Conservation (phyloP, 2,797 vertebrate species). For the Strix occidentalis region DNA sequence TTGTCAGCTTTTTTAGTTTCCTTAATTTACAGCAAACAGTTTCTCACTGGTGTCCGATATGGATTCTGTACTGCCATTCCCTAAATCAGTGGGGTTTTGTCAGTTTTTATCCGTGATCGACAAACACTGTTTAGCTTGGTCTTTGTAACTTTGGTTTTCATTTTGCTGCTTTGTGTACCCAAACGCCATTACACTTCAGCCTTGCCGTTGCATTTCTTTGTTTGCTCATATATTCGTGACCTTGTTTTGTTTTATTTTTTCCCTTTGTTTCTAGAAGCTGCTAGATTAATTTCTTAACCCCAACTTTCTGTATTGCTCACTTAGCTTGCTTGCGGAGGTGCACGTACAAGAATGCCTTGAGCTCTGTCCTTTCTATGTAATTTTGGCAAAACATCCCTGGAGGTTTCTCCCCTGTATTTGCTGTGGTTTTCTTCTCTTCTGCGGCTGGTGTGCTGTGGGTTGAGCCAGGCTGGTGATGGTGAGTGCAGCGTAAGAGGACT, state of each 20-base stretch:
- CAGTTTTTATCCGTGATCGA: not conserved
- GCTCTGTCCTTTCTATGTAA: not conserved
- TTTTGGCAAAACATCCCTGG: not conserved
- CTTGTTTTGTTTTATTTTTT: not conserved
- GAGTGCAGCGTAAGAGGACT: rapidly evolving
- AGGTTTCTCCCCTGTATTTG: not conserved
- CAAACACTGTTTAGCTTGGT: not conserved
- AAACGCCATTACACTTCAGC: not conserved
- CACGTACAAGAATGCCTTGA: not conserved
- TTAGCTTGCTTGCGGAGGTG: not conserved
- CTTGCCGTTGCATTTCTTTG: not conserved
- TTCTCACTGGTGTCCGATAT: not conserved
- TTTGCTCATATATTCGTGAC: not conserved
- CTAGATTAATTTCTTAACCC: not conserved
- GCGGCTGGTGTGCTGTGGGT: not conserved
- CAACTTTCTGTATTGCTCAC: not conserved
- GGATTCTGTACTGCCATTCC: not conserved
- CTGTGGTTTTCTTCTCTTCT: not conserved
- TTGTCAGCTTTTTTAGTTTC: not conserved
- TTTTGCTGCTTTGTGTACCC: not conserved
- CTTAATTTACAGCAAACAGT: not conserved
- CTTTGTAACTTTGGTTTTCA: not conserved
- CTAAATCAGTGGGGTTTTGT: not conserved
- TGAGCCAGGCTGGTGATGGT: not conserved
- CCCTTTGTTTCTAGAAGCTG: not conserved